These are phyloP conservation scores for Phaenicophaeus curvirostris DNA, from an alignment of 2,797 vertebrate genomes.

Conservation along the genomic window DNA sequence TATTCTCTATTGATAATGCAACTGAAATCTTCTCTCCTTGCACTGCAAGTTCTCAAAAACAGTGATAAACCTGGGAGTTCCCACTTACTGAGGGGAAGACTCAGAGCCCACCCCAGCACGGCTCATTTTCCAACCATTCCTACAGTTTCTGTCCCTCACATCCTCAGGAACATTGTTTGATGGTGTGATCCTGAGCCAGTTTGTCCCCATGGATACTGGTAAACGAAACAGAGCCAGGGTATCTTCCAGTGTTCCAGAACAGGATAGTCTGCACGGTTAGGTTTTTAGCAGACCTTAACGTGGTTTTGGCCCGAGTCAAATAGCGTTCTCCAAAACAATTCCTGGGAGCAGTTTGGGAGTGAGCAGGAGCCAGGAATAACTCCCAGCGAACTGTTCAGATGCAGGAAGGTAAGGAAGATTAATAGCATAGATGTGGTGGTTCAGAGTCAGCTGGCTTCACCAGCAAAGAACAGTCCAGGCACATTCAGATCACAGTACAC, in stretches of 20 bases:
- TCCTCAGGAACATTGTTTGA: not conserved
- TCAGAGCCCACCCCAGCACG: not conserved
- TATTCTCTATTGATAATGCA: not conserved
- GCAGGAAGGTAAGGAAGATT: not conserved
- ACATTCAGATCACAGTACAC: accelerated
- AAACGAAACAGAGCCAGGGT: not conserved
- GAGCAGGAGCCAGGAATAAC: not conserved
- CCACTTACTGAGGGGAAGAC: not conserved
- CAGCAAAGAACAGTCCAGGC: not conserved
- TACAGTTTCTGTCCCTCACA: not conserved
- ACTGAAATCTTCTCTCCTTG: not conserved
- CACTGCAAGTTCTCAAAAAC: not conserved
- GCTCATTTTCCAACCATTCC: not conserved
- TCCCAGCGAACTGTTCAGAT: not conserved
- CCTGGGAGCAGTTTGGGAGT: not conserved
- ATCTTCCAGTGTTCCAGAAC: not conserved
- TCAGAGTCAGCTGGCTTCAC: not conserved
- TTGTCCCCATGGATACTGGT: not conserved
- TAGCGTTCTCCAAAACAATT: not conserved
- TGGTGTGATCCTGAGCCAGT: not conserved
- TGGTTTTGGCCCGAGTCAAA: not conserved
- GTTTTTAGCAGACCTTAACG: not conserved
- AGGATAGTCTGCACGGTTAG: not conserved
- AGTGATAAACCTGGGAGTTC: not conserved
- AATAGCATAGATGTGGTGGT: accelerated